Base-by-base conservation (phyloP, 2,113 vertebrate species). In the Toxotes chatareus region DNA sequence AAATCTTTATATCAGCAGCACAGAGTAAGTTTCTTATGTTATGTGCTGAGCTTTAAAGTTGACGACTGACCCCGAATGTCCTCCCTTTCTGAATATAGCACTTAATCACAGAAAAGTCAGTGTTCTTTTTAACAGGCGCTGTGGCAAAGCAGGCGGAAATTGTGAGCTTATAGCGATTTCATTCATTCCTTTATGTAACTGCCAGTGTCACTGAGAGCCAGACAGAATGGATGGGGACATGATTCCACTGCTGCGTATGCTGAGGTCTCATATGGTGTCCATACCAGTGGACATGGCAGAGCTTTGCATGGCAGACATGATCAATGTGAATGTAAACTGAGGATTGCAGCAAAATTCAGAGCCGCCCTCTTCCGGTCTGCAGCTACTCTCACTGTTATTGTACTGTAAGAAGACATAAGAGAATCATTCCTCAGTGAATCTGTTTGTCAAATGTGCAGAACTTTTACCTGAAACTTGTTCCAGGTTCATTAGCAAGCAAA, bases 131-230 rank as follows among this genome's bases (percentile, higher is more conserved):
- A 53, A 51, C 49, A 73, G 47, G 32, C 57, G 0, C 76, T 80
- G 67, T 13, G 69, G 83, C 31, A 63, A 72, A 86, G 82, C 47
- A 9, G 51, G 40, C 73, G 88, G 83, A 82, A 88, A 86, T 88
- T 90, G 82, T 73, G 67, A 85, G 87, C 68, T 93, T 90, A 83
- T 10, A 55, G 77, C 2, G 12, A 75, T 79, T 91, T 89, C 27
- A 78, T 71, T 82, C 34, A 53, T 79, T 69, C 78, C 69, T 84
- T 85, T 76, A 85, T 85, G 66, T 51, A 71, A 64, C 32, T 67
- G 79, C 73, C 77, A 83, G 60, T 61, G 68, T 61, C 2, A 73
- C 84, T 51, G 0, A 42, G 10, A 75, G 85, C 71, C 79, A 71
- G 57, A 57, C 7, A 55, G 62, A 77, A 79, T 2, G 3, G 17